Conservation (phyloP, 2,113 vertebrate species). For the Nothocercus nigrocapillus region DNA sequence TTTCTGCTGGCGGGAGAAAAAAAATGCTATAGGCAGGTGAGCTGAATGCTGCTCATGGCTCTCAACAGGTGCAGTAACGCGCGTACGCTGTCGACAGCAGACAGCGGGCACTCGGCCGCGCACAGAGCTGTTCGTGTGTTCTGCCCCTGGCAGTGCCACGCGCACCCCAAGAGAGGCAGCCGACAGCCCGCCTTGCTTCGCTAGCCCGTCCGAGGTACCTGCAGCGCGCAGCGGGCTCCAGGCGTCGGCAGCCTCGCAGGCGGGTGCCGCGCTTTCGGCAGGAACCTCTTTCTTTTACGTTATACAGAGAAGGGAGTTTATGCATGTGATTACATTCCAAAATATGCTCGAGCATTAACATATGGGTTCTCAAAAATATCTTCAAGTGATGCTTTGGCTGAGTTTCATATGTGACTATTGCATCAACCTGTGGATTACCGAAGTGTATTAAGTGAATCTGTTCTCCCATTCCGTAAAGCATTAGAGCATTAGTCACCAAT, state of each 20-base stretch:
- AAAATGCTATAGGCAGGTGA: accelerated
- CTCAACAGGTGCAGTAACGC: not conserved
- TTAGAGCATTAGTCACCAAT: not conserved
- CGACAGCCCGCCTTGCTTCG: not conserved
- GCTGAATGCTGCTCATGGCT: not conserved
- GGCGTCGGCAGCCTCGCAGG: not conserved
- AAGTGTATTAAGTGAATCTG: not conserved
- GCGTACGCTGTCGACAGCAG: not conserved
- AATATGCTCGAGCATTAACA: not conserved
- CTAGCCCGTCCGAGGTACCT: not conserved
- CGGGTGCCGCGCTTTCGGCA: not conserved
- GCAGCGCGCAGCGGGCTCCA: accelerated
- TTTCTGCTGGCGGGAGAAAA: not conserved
- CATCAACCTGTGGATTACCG: not conserved
- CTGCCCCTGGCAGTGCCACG: not conserved
- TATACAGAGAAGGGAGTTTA: not conserved
- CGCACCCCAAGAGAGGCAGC: not conserved
- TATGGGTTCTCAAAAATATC: not conserved
- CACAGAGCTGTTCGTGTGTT: not conserved
- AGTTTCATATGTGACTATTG: not conserved
- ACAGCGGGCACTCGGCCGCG: not conserved
- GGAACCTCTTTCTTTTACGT: not conserved
- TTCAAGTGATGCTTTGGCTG: not conserved
- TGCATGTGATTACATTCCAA: not conserved
- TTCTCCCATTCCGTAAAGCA: not conserved